phyloP scores from a whole-genome alignment of 2,888 invertebrate species.

The Mamestra brassicae region DNA sequence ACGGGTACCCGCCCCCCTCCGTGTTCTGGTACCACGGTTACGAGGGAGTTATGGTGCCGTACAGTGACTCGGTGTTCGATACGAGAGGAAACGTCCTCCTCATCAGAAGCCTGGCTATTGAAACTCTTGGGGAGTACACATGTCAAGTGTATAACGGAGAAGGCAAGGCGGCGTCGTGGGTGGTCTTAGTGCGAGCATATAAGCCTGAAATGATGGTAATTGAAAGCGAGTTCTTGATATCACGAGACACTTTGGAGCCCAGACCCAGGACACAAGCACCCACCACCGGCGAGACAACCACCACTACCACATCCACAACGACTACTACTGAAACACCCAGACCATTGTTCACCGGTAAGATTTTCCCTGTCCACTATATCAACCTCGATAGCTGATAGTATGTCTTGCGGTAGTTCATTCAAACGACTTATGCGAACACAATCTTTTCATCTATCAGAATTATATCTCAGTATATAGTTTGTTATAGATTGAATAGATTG shows the following conservation, averaged over 20 bases:
- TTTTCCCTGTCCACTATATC: slow-evolving; percentile 21
- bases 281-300: slow-evolving; percentile 47
- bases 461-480: too few species aligned
- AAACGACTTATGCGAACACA: too few species aligned
- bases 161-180: slow-evolving; percentile 94
- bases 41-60: slow-evolving; percentile 93
- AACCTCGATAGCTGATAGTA: slow-evolving; percentile 27
- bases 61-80: slow-evolving; percentile 93
- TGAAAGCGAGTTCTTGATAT: slow-evolving; percentile 71
- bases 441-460: too few species aligned
- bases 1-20: slow-evolving; percentile 95
- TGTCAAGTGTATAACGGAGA: slow-evolving; percentile 97
- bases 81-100: slow-evolving; percentile 94
- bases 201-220: slow-evolving; percentile 92
- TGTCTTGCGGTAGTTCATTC: slow-evolving; percentile 15
- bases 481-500: slow-evolving; percentile 2
- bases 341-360: slow-evolving; percentile 83
- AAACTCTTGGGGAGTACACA: slow-evolving; percentile 95
- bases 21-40: slow-evolving; percentile 97
- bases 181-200: slow-evolving; percentile 93
- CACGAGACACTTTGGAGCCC: slow-evolving; percentile 59
- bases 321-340: slow-evolving; percentile 67
- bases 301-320: slow-evolving; percentile 62
- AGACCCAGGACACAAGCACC: slow-evolving; percentile 67
- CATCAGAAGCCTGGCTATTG: slow-evolving; percentile 93